Conservation (phyloP, 2,888 invertebrate species). For the Dusona sp. region DNA sequence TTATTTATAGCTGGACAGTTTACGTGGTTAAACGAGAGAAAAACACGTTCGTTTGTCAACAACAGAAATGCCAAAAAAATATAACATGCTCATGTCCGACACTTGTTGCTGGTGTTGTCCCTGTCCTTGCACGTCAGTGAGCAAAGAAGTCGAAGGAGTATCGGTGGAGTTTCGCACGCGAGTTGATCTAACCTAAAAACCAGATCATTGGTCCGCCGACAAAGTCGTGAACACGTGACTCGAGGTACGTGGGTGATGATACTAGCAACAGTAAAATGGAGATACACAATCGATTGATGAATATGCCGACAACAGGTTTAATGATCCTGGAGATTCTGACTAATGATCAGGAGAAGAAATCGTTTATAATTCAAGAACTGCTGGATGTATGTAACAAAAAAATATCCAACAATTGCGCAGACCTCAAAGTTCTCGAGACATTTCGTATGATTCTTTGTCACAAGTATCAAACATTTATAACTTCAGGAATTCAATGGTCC, state of each 20-base stretch:
- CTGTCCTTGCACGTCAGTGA: neutral
- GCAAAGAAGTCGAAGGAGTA: neutral
- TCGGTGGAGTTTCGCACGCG: neutral
- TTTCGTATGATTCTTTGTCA: slow-evolving; percentile 74
- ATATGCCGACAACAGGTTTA: slow-evolving; percentile 68
- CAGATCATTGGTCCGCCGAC: neutral
- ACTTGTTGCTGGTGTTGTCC: neutral
- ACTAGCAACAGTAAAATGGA: slow-evolving; percentile 70
- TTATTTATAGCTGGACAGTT: neutral
- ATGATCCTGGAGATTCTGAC: slow-evolving; percentile 70
- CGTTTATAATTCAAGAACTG: slow-evolving; percentile 48
- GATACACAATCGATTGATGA: slow-evolving; percentile 74
- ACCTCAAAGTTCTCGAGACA: slow-evolving; percentile 69
- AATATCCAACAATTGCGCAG: slow-evolving; percentile 48
- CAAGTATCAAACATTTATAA: slow-evolving; percentile 72
- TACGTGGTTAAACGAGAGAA: neutral
- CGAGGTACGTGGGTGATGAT: neutral
- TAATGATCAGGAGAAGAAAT: slow-evolving; percentile 28
- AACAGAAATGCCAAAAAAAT: neutral
- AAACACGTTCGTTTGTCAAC: neutral
- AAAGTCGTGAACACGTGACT: neutral
- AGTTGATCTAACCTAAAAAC: neutral
- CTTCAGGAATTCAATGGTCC: neutral
- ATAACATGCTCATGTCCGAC: neutral
- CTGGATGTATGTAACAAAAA: slow-evolving; percentile 64